Conservation (phyloP, 2,797 vertebrate genomes). For the Tamandua tetradactyla region DNA sequence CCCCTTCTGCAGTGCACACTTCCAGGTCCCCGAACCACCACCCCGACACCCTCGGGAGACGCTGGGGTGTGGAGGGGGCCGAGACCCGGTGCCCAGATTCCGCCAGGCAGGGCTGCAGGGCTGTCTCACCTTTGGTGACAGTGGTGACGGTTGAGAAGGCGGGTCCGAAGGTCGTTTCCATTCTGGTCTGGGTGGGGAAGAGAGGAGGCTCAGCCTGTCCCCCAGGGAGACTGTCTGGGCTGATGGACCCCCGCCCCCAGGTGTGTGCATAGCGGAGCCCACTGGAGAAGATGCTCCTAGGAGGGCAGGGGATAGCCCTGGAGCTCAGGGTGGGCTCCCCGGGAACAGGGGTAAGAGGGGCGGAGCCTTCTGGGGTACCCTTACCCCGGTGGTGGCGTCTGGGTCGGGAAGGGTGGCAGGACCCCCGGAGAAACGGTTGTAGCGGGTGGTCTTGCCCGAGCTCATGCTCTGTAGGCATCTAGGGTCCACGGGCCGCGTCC, state of each 20-base stretch:
- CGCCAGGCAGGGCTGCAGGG: neutral
- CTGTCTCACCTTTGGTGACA: slow-evolving; percentile 89
- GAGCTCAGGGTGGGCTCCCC: neutral
- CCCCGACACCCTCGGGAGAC: neutral
- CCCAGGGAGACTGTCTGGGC: neutral
- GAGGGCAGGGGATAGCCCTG: neutral
- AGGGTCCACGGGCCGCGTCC: slow-evolving; percentile 79
- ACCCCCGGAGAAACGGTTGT: slow-evolving; percentile 87
- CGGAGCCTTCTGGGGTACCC: neutral
- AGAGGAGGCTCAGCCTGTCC: neutral
- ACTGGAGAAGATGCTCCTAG: neutral
- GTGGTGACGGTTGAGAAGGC: slow-evolving; percentile 90
- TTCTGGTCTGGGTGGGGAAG: slow-evolving; percentile 86
- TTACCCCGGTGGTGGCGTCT: slow-evolving; percentile 88
- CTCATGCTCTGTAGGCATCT: slow-evolving; percentile 89
- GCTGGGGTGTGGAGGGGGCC: neutral
- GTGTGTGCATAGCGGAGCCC: neutral
- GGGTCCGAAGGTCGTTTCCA: slow-evolving; percentile 91
- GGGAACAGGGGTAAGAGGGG: neutral
- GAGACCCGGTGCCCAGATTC: neutral
- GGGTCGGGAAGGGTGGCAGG: slow-evolving; percentile 82
- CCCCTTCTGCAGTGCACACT: neutral
- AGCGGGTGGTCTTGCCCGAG: slow-evolving; percentile 86
- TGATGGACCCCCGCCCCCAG: neutral
- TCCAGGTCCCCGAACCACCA: neutral